Evolutionary conservation across 1,140 invertebrate genomes (phyloP).

Genomic region (Homalodisca vitripennis): DNA sequence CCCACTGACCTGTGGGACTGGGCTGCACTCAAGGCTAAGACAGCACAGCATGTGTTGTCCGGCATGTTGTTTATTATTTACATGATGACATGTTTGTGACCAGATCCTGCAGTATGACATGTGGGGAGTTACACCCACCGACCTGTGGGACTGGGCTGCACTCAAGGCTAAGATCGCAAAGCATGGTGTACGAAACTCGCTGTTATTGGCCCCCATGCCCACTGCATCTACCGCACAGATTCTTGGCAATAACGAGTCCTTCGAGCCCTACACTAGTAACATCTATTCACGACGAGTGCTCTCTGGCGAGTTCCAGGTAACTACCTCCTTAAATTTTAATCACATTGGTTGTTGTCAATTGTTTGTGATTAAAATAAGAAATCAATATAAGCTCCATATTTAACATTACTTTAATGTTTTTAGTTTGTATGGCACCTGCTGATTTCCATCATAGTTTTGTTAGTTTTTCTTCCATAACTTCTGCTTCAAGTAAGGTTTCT

Average conservation of each 20-base stretch:
- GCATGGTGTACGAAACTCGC: slow-evolving; percentile 91
- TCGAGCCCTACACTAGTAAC: slow-evolving; percentile 98
- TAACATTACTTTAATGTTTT: too few species aligned
- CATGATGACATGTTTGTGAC: too few species aligned
- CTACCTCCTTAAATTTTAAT: too few species aligned
- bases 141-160: slow-evolving; percentile 85
- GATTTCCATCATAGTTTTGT: too few species aligned
- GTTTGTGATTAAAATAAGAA: too few species aligned
- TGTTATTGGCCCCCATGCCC: slow-evolving; percentile 97
- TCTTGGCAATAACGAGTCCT: slow-evolving; percentile 97
- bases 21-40: slow-evolving; percentile 49
- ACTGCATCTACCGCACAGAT: slow-evolving; percentile 99
- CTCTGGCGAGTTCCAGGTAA: slow-evolving; percentile 76
- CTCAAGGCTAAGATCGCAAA: slow-evolving; percentile 87
- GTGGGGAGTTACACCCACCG: slow-evolving; percentile 90
- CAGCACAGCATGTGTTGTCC: neutral
- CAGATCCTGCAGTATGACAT: slow-evolving; percentile 96
- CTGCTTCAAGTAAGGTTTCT: too few species aligned
- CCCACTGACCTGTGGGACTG: slow-evolving; percentile 92
- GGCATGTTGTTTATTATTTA: too few species aligned
- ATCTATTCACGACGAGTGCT: slow-evolving; percentile 93
- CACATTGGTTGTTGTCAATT: too few species aligned
- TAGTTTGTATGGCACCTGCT: too few species aligned
- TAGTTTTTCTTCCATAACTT: too few species aligned
- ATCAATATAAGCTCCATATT: too few species aligned